phyloP scores from a whole-genome alignment of 2,113 vertebrate genomes.

The Cariama cristata region DNA sequence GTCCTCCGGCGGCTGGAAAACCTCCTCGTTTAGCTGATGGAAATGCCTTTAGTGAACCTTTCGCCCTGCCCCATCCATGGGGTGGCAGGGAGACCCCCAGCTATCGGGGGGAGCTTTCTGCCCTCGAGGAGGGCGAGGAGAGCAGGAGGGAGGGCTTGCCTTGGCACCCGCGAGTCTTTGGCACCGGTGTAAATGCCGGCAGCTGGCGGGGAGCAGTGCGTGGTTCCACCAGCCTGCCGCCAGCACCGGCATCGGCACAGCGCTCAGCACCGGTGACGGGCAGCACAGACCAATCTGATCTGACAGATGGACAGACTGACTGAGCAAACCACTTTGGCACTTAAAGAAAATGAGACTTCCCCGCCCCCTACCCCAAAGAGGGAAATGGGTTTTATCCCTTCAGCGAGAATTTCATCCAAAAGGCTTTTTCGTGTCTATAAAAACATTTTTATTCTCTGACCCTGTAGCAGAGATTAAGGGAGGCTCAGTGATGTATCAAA shows the following conservation, averaged over 20 bases:
- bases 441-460: neutral
- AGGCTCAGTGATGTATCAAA: conserved; percentile 12
- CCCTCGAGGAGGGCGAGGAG: neutral
- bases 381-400: conserved; percentile 31
- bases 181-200: neutral
- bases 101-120: fast-evolving
- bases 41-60: neutral
- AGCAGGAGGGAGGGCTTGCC: neutral
- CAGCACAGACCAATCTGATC: neutral
- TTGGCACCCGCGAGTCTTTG: neutral
- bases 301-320: neutral
- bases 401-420: neutral
- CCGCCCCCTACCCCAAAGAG: neutral
- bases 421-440: neutral
- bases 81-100: fast-evolving
- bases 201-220: neutral
- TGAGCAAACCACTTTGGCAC: neutral
- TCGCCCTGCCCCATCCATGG: neutral
- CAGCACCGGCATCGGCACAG: neutral
- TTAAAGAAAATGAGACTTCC: neutral
- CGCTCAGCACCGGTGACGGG: fast-evolving
- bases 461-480: conserved; percentile 4
- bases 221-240: fast-evolving
- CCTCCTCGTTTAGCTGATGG: neutral
- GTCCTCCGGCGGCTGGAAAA: neutral